Evolutionary conservation across 2,113 vertebrate genomes (phyloP).

Genomic region (Oriolus oriolus): DNA sequence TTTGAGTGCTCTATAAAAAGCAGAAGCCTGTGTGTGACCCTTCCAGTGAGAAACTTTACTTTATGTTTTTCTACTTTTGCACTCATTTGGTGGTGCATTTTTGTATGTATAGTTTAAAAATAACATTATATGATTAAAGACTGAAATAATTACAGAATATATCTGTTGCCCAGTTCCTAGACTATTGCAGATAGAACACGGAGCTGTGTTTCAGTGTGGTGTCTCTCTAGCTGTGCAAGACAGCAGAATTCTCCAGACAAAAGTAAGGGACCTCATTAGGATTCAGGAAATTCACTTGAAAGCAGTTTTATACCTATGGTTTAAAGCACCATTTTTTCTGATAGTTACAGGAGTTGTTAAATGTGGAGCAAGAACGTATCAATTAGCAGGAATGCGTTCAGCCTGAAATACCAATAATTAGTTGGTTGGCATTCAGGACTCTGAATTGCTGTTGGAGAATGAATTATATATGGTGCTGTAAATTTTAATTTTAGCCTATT

Average conservation of each 20-base stretch:
- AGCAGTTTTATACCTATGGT: background rate
- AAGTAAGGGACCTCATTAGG: background rate
- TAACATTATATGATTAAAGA: background rate
- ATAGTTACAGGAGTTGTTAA: slow-evolving; percentile 22
- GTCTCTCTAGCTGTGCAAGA: background rate
- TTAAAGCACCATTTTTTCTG: slow-evolving; percentile 10
- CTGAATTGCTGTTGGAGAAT: slow-evolving; percentile 29
- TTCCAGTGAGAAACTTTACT: background rate
- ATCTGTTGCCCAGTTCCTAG: background rate
- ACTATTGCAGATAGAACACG: background rate
- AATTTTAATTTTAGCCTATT: slow-evolving; percentile 52
- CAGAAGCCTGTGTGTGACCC: background rate
- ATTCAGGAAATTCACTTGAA: slow-evolving; percentile 29
- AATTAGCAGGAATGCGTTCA: slow-evolving; percentile 18
- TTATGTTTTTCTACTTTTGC: background rate
- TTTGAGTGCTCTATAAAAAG: background rate
- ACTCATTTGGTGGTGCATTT: background rate
- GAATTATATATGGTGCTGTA: slow-evolving; percentile 37
- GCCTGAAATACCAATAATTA: background rate
- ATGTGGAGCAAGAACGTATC: background rate
- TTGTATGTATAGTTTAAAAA: background rate
- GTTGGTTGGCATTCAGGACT: slow-evolving; percentile 17
- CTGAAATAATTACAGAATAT: background rate
- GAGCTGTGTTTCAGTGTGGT: background rate
- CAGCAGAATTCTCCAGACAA: background rate